phyloP scores from a whole-genome alignment of 2,888 invertebrate species.

The Conops quadrifasciatus region DNA sequence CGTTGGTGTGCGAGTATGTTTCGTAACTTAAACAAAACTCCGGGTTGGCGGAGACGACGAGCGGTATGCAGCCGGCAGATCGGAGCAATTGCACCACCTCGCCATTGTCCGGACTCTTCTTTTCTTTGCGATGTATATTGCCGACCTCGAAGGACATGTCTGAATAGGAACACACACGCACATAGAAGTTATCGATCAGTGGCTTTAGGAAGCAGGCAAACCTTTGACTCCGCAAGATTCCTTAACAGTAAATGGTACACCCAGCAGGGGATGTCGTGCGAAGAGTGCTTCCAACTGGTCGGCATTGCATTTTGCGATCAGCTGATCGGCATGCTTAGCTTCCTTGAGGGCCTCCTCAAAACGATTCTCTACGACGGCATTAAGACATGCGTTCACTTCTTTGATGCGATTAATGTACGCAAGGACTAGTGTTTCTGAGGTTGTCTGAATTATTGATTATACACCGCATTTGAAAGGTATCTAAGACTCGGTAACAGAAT shows the following conservation, averaged over 20 bases:
- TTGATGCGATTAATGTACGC: conserved; percentile 73
- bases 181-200: not conserved
- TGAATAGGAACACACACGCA: conserved; percentile 52
- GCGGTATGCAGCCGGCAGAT: conserved; percentile 81
- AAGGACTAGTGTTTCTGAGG: conserved; percentile 70
- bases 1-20: conserved; percentile 79
- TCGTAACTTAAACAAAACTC: conserved; percentile 92
- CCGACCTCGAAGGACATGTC: conserved; percentile 79
- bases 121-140: conserved; percentile 66
- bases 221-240: conserved; percentile 81
- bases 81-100: conserved; percentile 71
- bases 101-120: conserved; percentile 73
- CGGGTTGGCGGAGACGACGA: conserved; percentile 86
- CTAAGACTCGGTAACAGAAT: too few species aligned
- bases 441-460: conserved; percentile 65
- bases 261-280: conserved; percentile 74
- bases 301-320: conserved; percentile 51
- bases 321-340: conserved; percentile 70
- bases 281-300: conserved; percentile 53
- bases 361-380: conserved; percentile 76
- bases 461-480: not conserved
- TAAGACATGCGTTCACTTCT: conserved; percentile 74
- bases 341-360: conserved; percentile 74
- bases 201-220: conserved; percentile 50
- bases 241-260: conserved; percentile 84